phyloP scores from a whole-genome alignment of 2,797 vertebrate genomes.

The Sebastes glaucus region DNA sequence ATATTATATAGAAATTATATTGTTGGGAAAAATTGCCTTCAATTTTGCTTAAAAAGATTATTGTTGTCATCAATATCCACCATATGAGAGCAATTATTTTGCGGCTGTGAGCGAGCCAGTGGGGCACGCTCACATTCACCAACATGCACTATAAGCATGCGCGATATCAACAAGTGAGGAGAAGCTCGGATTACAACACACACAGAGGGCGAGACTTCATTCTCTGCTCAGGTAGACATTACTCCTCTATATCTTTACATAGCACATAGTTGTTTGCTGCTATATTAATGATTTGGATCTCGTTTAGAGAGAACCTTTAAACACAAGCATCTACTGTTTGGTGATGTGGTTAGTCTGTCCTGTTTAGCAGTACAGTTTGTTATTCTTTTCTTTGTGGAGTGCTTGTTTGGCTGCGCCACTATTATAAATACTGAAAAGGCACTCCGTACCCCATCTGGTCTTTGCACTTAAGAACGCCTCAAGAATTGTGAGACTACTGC shows the following conservation, averaged over 20 bases:
- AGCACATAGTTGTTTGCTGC: too few species aligned
- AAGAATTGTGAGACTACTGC: neutral
- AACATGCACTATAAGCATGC: too few species aligned
- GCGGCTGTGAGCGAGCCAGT: too few species aligned
- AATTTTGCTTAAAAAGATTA: neutral
- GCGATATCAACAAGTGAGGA: too few species aligned
- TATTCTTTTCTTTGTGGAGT: neutral
- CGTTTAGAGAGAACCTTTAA: too few species aligned
- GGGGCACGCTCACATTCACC: too few species aligned
- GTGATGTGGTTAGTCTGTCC: neutral
- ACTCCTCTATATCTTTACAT: too few species aligned
- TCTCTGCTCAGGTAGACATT: too few species aligned
- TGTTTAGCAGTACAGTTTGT: neutral
- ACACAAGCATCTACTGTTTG: neutral
- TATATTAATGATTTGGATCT: too few species aligned
- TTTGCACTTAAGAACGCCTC: neutral
- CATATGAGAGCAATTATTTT: too few species aligned
- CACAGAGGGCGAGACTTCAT: too few species aligned
- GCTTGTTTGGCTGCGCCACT: neutral
- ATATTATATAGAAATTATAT: neutral
- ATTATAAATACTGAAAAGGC: slow-evolving; percentile 10
- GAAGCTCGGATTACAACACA: too few species aligned
- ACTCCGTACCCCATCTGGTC: neutral
- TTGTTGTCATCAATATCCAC: neutral
- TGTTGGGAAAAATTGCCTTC: neutral